These are phyloP conservation scores for Limosa lapponica DNA, from an alignment of 2,797 vertebrate species.

Conservation along the genomic window DNA sequence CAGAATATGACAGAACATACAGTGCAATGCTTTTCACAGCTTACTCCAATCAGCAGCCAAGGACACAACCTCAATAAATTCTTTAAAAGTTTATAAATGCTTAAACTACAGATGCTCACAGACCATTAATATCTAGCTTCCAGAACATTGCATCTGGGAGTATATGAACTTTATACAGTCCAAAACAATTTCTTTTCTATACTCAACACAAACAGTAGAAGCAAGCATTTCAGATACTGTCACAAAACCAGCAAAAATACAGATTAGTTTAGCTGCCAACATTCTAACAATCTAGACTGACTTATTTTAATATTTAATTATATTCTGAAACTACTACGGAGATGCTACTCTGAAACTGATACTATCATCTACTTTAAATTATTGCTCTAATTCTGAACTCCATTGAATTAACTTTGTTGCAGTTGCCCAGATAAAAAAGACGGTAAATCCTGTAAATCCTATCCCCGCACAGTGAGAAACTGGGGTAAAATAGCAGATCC, in stretches of 20 bases:
- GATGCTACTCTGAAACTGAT: background rate
- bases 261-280: background rate
- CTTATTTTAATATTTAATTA: conserved; percentile 36
- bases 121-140: background rate
- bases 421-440: background rate
- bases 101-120: conserved; percentile 15
- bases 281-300: background rate
- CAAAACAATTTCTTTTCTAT: background rate
- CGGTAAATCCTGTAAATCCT: background rate
- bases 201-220: background rate
- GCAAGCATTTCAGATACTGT: background rate
- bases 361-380: background rate
- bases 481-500: background rate
- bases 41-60: conserved; percentile 13
- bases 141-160: background rate
- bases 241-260: background rate
- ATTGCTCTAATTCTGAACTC: background rate
- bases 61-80: conserved; percentile 48
- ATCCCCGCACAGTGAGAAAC: background rate
- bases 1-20: background rate
- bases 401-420: background rate
- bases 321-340: background rate
- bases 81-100: conserved; percentile 43
- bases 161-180: background rate
- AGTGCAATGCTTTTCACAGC: background rate